A percentile compares a stretch with the other conserved stretches of the same genome.
phyloP scores from a whole-genome alignment of 2,888 invertebrate genomes.

The Apodemia mormo region DNA sequence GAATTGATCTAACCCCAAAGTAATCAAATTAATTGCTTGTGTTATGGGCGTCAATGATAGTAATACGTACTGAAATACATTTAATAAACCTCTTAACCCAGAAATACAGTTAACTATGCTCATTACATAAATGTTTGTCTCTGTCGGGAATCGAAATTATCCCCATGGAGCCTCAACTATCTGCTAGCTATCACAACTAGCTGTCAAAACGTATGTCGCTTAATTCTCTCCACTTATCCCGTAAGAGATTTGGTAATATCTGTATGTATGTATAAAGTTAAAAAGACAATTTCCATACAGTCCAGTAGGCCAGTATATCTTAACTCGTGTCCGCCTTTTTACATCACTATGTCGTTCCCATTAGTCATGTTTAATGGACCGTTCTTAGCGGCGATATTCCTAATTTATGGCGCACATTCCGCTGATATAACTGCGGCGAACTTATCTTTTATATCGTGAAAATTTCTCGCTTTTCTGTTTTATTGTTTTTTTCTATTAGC shows the following conservation, averaged over 20 bases:
- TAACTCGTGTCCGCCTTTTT: conserved; percentile 45
- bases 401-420: conserved; percentile 56
- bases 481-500: conserved; percentile 13
- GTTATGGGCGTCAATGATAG: too few species aligned
- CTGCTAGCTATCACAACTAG: too few species aligned
- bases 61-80: too few species aligned
- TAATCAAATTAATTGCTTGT: too few species aligned
- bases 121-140: too few species aligned
- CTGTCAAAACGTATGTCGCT: too few species aligned
- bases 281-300: background rate
- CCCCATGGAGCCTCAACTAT: too few species aligned
- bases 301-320: conserved; percentile 17
- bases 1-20: too few species aligned
- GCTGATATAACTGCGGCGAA: conserved; percentile 36
- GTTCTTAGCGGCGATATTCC: conserved; percentile 57
- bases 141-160: too few species aligned
- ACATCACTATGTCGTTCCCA: conserved; percentile 49
- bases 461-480: conserved; percentile 6
- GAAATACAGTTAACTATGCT: too few species aligned
- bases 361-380: conserved; percentile 69
- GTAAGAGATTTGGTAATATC: background rate
- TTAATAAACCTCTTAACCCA: too few species aligned
- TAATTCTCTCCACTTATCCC: background rate
- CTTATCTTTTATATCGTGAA: conserved; percentile 18
- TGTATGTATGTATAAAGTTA: background rate